Conservation (phyloP, 2,797 vertebrate species). For the Pangasius krempfi region DNA sequence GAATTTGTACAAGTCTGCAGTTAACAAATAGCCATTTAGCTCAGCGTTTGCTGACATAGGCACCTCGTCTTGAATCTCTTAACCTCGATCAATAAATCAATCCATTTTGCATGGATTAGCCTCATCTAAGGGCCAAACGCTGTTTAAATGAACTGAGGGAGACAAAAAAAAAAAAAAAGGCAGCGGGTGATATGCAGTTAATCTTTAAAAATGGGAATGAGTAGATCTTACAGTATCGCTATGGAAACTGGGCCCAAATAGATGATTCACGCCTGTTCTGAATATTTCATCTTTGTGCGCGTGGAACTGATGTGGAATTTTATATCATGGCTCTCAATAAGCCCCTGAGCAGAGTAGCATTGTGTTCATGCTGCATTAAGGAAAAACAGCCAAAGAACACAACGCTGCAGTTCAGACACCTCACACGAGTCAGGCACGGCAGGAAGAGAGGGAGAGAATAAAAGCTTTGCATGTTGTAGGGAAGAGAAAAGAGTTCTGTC, state of each 20-base stretch:
- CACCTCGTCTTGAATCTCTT: not conserved
- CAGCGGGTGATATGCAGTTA: not conserved
- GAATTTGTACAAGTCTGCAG: not conserved
- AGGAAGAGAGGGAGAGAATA: not conserved
- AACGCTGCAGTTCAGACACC: not conserved
- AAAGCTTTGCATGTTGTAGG: not conserved
- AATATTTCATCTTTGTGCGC: slow-evolving; percentile 10
- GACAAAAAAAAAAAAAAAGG: not conserved
- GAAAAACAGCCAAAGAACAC: not conserved
- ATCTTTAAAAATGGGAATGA: not conserved
- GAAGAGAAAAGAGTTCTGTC: not conserved
- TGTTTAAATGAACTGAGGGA: not conserved
- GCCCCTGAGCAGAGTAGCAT: not conserved
- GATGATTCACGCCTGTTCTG: not conserved
- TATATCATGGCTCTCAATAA: not conserved
- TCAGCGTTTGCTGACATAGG: not conserved
- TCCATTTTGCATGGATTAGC: not conserved
- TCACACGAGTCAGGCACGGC: too few species aligned
- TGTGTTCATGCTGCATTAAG: slow-evolving; percentile 1
- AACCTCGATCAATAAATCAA: not conserved
- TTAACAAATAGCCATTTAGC: not conserved
- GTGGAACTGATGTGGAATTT: not conserved
- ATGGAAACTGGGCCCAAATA: slow-evolving; percentile 11
- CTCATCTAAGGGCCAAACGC: not conserved
- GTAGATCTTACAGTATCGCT: not conserved